Evolutionary conservation across 2,797 vertebrate species (phyloP), one percentile per base, ranked within the genome.

Genomic region (Enteromius anoplus): DNA sequence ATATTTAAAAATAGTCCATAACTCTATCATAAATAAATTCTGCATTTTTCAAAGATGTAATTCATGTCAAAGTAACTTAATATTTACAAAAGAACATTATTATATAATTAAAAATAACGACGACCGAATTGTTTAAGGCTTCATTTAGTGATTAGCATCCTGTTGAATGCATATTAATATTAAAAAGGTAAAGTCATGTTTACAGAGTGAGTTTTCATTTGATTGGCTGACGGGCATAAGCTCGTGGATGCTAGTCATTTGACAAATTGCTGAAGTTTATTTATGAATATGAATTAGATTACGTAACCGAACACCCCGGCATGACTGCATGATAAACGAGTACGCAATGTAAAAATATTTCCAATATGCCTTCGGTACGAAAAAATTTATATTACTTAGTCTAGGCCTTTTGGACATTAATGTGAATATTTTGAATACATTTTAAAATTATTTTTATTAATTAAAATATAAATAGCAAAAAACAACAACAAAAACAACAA

Each of bases 271-370:
- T 26, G 2, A 45, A 11, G 21, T 7, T 14, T 42, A 14, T 0
- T 60, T 2, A 73, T 53, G 19, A 73, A 73, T 73, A 34, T 73
- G 53, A 73, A 73, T 34, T 73, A n/a, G 3, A 55, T 55, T 73
- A 73, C 10, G 49, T 73, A 55, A 53, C 45, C 1, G 17, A 34
- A 34, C 47, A 62, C 12, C 2, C 26, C 11, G 11, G 11, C 11
- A 5, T 6, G 4, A 29, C 11, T 60, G 5, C 60, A 3, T 15
- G 12, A 62, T 29, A 62, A 62, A 62, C 5, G 26, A 0, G 12
- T 14, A 26, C 12, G 58, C 4, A 11, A n/a, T 32, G 32, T 32
- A 60, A 26, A 14, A 26, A 2, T 26, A 12, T 23, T 5, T 12
- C 26, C n/a, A 58, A 10, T 11, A 58, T 23, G 55, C 7, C 9